Base-by-base conservation (phyloP, 2,888 invertebrate species). In the Oscheius onirici region DNA sequence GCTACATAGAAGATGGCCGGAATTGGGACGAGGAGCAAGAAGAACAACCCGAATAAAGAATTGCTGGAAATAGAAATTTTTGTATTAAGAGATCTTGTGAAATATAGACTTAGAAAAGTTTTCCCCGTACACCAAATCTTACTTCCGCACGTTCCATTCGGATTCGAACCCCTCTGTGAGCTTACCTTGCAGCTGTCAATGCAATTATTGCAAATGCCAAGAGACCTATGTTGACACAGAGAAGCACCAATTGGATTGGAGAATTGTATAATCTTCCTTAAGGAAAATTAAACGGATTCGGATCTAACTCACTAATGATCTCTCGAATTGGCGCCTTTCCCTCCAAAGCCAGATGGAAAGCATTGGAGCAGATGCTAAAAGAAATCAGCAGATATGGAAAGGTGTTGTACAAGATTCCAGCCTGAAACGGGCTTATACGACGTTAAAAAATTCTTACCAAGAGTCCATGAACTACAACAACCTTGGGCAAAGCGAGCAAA, bases 401-500 rank as follows among this genome's bases (percentile, higher is more conserved):
- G 22, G 75, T 51, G 61, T 76, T 75, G 72, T 81, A 84, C 26
- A 84, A 44, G 6, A 83, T 22, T n/a, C 86, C 86, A 22, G 84
- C 74, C 85, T 85, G 69, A 61, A 84, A 74, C n/a, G n/a, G n/a
- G n/a, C n/a, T n/a, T n/a, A n/a, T n/a, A n/a, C n/a, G n/a, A n/a
- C n/a, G n/a, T n/a, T n/a, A n/a, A n/a, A n/a, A n/a, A n/a, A n/a
- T n/a, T 61, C 82, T 75, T 24, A 85, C 85, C 24, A 83, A 46
- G 13, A 80, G 24, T 0, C 80, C 72, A 66, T 85, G 82, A 51
- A 75, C 43, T n/a, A 81, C 44, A n/a, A 79, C 81, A 8, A 83
- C 68, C 15, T 84, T 58, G 15, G 86, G 86, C 13, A 86, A 71
- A 3, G 82, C 76, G 72, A 83, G 75, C 3, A 86, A 69, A 8